Percentiles rank a stretch among this genome's conserved stretches.
Conservation (phyloP, 2,888 invertebrate species). For the Catocala sponsa region DNA sequence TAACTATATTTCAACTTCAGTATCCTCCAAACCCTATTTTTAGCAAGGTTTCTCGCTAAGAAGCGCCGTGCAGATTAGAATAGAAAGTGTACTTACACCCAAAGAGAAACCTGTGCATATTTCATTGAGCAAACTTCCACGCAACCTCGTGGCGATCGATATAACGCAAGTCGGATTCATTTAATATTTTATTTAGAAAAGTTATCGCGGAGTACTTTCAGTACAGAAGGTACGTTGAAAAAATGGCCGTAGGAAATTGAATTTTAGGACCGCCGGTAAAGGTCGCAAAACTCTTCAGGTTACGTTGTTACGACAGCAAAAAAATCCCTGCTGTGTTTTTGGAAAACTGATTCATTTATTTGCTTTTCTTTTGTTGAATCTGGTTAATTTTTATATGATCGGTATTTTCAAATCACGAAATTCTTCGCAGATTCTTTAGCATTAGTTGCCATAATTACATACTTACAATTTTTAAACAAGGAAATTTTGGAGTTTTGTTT, state of each 20-base stretch:
- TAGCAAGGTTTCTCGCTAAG: neutral
- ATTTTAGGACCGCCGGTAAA: slow-evolving; percentile 38
- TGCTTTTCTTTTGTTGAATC: slow-evolving; percentile 1
- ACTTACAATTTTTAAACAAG: neutral
- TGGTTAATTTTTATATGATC: neutral
- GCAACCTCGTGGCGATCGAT: slow-evolving; percentile 44
- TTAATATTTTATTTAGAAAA: slow-evolving; percentile 54
- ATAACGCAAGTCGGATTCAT: slow-evolving; percentile 42
- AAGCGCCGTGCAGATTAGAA: neutral
- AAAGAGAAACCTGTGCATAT: slow-evolving; percentile 34
- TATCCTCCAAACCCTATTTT: neutral
- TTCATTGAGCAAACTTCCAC: slow-evolving; percentile 29
- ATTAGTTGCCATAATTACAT: neutral
- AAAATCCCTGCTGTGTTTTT: slow-evolving; percentile 4
- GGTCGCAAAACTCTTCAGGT: slow-evolving; percentile 6
- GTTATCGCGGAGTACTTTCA: slow-evolving; percentile 39
- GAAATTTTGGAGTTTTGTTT: neutral
- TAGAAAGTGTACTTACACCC: slow-evolving; percentile 10
- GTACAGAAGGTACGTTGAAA: slow-evolving; percentile 21
- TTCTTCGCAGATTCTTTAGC: neutral
- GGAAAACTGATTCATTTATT: slow-evolving; percentile 10
- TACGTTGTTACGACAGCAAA: slow-evolving; percentile 10
- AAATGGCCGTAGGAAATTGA: slow-evolving; percentile 46
- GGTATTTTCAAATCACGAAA: neutral
- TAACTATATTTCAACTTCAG: too few relatives aligned